phyloP scores from a whole-genome alignment of 1,140 invertebrate genomes.

The Theocolax elegans region DNA sequence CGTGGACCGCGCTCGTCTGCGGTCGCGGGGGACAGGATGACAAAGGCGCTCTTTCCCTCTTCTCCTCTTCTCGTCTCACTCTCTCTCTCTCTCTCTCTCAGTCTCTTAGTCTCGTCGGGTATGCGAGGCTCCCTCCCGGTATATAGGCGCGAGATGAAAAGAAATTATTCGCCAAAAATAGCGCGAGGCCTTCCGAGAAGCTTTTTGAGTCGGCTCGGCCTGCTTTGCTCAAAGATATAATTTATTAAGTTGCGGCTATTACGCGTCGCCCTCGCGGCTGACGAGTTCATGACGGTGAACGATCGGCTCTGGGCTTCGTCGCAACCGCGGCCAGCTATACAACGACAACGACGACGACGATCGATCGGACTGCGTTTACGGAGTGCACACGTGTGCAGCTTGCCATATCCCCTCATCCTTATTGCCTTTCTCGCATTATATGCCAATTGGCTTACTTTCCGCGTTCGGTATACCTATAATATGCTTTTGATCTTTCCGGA shows the following conservation, averaged over 20 bases:
- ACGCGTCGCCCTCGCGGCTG: slow-evolving; percentile 35
- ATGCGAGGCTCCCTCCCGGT: not conserved
- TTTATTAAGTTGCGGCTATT: slow-evolving; percentile 65
- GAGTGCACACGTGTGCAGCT: too few species aligned
- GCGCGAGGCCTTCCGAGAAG: slow-evolving; percentile 57
- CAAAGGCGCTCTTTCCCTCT: too few species aligned
- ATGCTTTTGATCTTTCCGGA: too few species aligned
- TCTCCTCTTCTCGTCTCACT: not conserved
- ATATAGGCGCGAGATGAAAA: slow-evolving; percentile 52
- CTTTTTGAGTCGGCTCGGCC: slow-evolving; percentile 59
- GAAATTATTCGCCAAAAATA: slow-evolving; percentile 62
- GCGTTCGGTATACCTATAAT: too few species aligned
- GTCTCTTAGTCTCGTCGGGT: too few species aligned
- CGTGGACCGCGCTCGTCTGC: slow-evolving; percentile 13
- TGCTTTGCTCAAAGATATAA: slow-evolving; percentile 57
- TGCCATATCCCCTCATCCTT: too few species aligned
- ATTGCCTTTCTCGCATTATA: too few species aligned
- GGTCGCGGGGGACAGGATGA: slow-evolving; percentile 42
- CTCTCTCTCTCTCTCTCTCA: too few species aligned
- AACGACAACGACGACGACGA: not conserved
- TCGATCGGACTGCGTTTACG: too few species aligned
- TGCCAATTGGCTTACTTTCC: too few species aligned
- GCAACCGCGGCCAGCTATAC: slow-evolving; percentile 19
- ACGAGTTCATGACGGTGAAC: slow-evolving; percentile 45
- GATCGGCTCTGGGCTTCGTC: too few species aligned